These are phyloP conservation scores for Amblyjoppa fuscipennis DNA, from an alignment of 2,888 invertebrate species.

Conservation along the genomic window DNA sequence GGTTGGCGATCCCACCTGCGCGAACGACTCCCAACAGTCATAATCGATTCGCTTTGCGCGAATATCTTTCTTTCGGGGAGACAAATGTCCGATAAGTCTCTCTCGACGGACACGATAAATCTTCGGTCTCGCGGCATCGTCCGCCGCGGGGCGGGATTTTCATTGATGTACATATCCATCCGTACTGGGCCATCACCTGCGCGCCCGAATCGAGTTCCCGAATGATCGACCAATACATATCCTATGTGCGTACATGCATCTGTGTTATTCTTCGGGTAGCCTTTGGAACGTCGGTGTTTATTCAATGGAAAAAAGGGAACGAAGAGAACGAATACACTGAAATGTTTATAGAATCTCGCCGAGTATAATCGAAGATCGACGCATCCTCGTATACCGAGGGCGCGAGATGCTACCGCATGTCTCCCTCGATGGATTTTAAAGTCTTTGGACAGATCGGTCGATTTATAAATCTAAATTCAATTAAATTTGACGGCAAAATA, in stretches of 20 bases:
- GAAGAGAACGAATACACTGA: slow-evolving; percentile 44
- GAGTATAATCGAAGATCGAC: slow-evolving; percentile 36
- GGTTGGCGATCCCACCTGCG: slow-evolving; percentile 47
- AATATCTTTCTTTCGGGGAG: slow-evolving; percentile 40
- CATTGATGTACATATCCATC: slow-evolving; percentile 47
- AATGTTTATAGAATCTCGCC: slow-evolving; percentile 58
- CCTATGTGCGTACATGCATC: not conserved
- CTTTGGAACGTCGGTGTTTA: slow-evolving; percentile 49
- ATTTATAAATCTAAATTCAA: slow-evolving; percentile 23
- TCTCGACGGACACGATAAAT: slow-evolving; percentile 58
- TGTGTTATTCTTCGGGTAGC: slow-evolving; percentile 53
- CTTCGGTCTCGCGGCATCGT: not conserved
- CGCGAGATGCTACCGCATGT: slow-evolving; percentile 52
- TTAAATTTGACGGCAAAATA: not conserved
- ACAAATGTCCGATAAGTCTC: slow-evolving; percentile 59
- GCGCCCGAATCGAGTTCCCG: not conserved
- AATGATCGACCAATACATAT: not conserved
- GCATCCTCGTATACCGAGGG: slow-evolving; percentile 36
- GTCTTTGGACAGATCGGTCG: slow-evolving; percentile 18
- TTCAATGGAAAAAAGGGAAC: slow-evolving; percentile 54
- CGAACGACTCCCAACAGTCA: not conserved
- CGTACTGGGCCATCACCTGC: slow-evolving; percentile 5
- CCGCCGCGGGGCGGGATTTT: slow-evolving; percentile 32
- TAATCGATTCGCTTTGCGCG: slow-evolving; percentile 46
- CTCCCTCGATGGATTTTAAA: slow-evolving; percentile 30